Evolutionary conservation across 2,888 invertebrate species (phyloP).

Genomic region (Pandemis cinnamomeana): DNA sequence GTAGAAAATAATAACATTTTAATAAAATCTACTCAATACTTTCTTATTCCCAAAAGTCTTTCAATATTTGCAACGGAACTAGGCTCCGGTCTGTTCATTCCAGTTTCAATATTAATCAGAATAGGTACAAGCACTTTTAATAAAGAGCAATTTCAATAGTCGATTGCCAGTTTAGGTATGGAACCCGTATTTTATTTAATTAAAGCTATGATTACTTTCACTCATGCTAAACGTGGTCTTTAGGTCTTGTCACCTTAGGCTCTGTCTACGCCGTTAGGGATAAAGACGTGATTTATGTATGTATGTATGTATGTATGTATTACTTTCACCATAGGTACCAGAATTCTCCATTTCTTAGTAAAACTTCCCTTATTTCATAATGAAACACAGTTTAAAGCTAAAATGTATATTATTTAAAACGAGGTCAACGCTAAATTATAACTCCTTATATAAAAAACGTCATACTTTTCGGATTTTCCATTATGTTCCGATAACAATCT

Average conservation of each 20-base stretch:
- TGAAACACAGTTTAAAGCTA: background rate
- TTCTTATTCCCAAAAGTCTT: constrained; percentile 44
- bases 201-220: background rate
- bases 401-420: constrained; percentile 1
- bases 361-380: background rate
- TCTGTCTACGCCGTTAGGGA: no score
- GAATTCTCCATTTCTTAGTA: background rate
- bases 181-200: background rate
- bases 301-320: no score
- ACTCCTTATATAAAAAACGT: constrained; percentile 7
- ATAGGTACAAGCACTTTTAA: background rate
- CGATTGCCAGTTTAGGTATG: constrained; percentile 8
- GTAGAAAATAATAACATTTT: background rate
- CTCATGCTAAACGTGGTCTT: no score
- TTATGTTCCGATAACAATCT: constrained; percentile 36
- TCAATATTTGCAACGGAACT: constrained; percentile 60
- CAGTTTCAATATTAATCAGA: constrained; percentile 65
- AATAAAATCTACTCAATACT: constrained; percentile 7
- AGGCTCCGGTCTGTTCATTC: constrained; percentile 47
- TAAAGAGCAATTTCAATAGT: constrained; percentile 42
- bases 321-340: no score
- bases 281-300: no score
- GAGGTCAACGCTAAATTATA: constrained; percentile 14
- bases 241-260: no score
- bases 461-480: constrained; percentile 28